Evolutionary conservation across 2,888 invertebrate genomes (phyloP).

Genomic region (Pyrgus malvae): DNA sequence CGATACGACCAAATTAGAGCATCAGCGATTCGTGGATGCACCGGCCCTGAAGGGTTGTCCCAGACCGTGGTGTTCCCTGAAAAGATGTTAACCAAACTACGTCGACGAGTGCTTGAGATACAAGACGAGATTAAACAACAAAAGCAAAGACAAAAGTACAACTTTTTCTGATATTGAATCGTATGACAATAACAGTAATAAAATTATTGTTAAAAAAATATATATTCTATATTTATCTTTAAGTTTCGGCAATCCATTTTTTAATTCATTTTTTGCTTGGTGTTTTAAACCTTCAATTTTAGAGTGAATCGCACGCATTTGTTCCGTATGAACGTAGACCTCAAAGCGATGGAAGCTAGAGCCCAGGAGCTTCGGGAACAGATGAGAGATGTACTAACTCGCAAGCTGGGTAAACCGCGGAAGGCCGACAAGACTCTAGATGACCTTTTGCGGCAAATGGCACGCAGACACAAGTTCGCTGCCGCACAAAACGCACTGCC

Average conservation of each 20-base stretch:
- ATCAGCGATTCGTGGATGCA: slow-evolving; percentile 65
- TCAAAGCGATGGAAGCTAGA: slow-evolving; percentile 84
- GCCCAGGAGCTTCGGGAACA: slow-evolving; percentile 80
- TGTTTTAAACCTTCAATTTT: slow-evolving; percentile 3
- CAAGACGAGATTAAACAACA: slow-evolving; percentile 85
- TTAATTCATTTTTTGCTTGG: too few relatives aligned
- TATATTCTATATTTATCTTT: too few relatives aligned
- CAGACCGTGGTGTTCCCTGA: slow-evolving; percentile 85
- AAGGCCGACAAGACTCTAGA: slow-evolving; percentile 67
- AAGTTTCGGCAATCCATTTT: too few relatives aligned
- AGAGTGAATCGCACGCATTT: slow-evolving; percentile 86
- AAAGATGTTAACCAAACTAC: slow-evolving; percentile 77
- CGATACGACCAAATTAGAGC: slow-evolving; percentile 86
- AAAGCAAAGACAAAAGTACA: slow-evolving; percentile 83
- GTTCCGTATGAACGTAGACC: slow-evolving; percentile 86
- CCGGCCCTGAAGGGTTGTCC: slow-evolving; percentile 60
- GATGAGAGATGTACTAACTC: slow-evolving; percentile 67
- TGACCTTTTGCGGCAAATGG: slow-evolving; percentile 65
- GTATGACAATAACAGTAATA: too few relatives aligned
- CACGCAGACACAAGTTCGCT: slow-evolving; percentile 66
- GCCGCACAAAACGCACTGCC: slow-evolving; percentile 52
- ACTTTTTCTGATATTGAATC: too few relatives aligned
- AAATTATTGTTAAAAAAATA: too few relatives aligned
- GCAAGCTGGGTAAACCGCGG: slow-evolving; percentile 66
- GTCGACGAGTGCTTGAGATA: slow-evolving; percentile 84